Evolutionary conservation across 2,888 invertebrate genomes (phyloP), one percentile per base, ranked within the genome.

Genomic region (Agonopterix alstromeriana): DNA sequence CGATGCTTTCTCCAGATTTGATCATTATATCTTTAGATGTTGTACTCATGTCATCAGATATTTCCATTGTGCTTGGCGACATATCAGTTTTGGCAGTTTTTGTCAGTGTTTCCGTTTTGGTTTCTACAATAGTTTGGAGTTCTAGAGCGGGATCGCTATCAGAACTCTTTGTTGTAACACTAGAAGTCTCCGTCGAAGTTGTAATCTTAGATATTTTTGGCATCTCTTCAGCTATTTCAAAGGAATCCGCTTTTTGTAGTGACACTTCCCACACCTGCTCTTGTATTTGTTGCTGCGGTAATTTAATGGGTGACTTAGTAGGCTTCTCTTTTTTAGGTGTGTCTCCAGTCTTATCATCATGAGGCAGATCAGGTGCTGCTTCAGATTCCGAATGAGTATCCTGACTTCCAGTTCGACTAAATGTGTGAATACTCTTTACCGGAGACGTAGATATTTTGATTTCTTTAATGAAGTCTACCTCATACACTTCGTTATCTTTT

Each of bases 361-460:
- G 83, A 36, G 89, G 89, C 50, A 89, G 68, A 56, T 90, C 90
- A 14, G 90, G 89, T 10, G 88, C 89, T 41, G 77, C 67, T 73
- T 90, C 90, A 5, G 90, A 90, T 61, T 90, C 90, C 1, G 90
- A 90, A 55, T 90, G 90, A 12, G 90, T 90, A 54, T 90, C 90
- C 69, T 90, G 90, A 66, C 90, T 90, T 46, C 89, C 89, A 46
- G 89, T 89, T 47, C 88, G 76, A 63, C 90, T 90, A 57, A 89
- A 89, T 4, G 85, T 74, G 27, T 27, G 27, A 27, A 27, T 27
- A 57, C 85, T 86, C 51, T 87, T 88, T 2, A 89, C 75, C 8
- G 88, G 89, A 35, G 89, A 89, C 1, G 89, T 87, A 0, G 89
- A 89, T 2, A 90, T 66, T 63, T 84, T 89, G n/a, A 90, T 89